Evolutionary conservation across 64 coral and sea anemone genomes (phyloP).

Genomic region (Montipora capricornis): DNA sequence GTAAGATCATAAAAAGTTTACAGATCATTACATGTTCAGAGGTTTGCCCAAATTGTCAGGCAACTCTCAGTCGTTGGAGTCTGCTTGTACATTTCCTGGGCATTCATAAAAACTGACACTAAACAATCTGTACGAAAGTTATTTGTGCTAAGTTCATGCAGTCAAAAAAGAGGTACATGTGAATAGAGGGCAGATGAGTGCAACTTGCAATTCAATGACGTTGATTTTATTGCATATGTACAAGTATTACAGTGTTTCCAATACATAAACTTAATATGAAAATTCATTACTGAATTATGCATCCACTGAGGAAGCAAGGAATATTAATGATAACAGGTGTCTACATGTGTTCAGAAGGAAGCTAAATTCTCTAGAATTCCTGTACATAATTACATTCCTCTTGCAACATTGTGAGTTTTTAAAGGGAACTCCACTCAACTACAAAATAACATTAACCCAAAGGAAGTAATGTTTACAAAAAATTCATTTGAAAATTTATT

Average conservation of each 20-base stretch:
- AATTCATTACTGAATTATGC: constrained; percentile 6
- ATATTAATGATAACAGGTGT: background rate
- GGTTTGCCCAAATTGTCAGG: too few relatives aligned
- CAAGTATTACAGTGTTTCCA: constrained; percentile 36
- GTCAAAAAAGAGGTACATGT: background rate
- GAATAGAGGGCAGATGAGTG: background rate
- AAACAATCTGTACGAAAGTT: too few relatives aligned
- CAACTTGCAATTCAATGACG: background rate
- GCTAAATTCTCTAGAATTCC: background rate
- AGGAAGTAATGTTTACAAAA: too few relatives aligned
- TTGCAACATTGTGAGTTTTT: background rate
- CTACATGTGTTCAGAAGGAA: background rate
- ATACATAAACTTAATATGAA: constrained; percentile 9
- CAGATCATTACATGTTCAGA: too few relatives aligned
- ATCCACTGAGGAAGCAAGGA: constrained; percentile 6
- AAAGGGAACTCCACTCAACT: too few relatives aligned
- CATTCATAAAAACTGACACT: too few relatives aligned
- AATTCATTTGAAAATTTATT: too few relatives aligned
- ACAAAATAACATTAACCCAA: too few relatives aligned
- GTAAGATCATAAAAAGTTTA: too few relatives aligned
- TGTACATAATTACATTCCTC: constrained; percentile 56
- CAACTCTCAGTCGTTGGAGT: too few relatives aligned
- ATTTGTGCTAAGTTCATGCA: too few relatives aligned
- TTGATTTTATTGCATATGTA: constrained; percentile 52
- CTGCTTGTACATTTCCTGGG: too few relatives aligned